These are phyloP conservation scores for Calcarius lapponicus DNA, from an alignment of 2,797 vertebrate genomes.

Conservation along the genomic window DNA sequence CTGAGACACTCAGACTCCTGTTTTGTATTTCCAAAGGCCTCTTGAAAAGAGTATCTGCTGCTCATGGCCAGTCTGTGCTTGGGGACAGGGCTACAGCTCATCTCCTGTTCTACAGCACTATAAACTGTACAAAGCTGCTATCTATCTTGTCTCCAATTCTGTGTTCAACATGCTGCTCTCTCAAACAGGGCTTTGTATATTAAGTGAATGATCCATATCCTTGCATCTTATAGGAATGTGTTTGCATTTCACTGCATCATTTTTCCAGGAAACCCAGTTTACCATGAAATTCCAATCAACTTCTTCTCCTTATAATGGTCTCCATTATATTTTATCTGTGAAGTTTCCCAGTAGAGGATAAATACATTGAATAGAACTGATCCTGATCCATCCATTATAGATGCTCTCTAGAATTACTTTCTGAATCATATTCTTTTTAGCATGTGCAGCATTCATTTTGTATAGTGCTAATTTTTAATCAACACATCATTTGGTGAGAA, in stretches of 20 bases:
- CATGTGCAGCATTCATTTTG: slow-evolving; percentile 34
- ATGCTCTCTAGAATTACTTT: slow-evolving; percentile 13
- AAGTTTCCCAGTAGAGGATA: slow-evolving; percentile 13
- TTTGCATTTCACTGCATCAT: not conserved
- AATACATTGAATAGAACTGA: not conserved
- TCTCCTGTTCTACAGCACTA: not conserved
- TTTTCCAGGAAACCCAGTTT: not conserved
- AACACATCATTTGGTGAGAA: slow-evolving; percentile 36
- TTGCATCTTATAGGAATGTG: not conserved
- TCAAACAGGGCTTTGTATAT: not conserved
- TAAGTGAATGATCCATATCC: not conserved
- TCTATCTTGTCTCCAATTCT: not conserved
- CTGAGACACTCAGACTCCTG: not conserved
- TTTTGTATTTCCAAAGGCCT: not conserved
- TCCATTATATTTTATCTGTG: not conserved
- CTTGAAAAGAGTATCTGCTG: not conserved
- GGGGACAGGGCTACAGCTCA: not conserved
- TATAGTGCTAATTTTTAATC: slow-evolving; percentile 65
- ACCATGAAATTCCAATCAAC: not conserved
- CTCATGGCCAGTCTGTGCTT: not conserved
- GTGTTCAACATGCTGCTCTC: not conserved
- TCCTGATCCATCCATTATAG: not conserved
- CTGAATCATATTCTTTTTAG: slow-evolving; percentile 40
- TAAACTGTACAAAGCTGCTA: not conserved
- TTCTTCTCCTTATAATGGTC: not conserved